Conservation (phyloP, 2,888 invertebrate species). For the Altica lythri region DNA sequence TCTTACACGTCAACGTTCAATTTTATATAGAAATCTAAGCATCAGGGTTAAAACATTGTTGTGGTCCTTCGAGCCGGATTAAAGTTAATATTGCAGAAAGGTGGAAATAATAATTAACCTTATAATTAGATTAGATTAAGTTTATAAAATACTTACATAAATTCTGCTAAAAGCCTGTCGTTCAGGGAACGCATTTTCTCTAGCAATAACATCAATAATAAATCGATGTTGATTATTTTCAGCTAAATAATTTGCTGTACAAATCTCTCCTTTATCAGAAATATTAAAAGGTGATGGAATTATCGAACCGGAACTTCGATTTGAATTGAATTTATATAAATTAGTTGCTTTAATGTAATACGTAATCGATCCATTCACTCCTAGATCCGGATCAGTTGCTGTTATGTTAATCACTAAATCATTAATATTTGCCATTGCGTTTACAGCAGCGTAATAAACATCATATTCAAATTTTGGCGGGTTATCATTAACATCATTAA, state of each 20-base stretch:
- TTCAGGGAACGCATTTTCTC: slow-evolving; percentile 79
- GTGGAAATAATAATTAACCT: too few relatives aligned
- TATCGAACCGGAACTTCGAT: slow-evolving; percentile 79
- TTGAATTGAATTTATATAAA: slow-evolving; percentile 78
- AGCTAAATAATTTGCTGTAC: slow-evolving; percentile 81
- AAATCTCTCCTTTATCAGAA: slow-evolving; percentile 70
- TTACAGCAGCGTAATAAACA: slow-evolving; percentile 64
- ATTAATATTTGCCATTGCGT: slow-evolving; percentile 76
- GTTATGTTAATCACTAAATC: slow-evolving; percentile 75
- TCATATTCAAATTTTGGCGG: slow-evolving; percentile 63
- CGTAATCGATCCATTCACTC: slow-evolving; percentile 79
- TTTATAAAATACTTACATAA: slow-evolving; percentile 64
- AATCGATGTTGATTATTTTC: slow-evolving; percentile 90
- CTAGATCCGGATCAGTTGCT: slow-evolving; percentile 83
- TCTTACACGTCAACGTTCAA: too few relatives aligned
- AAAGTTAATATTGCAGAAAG: too few relatives aligned
- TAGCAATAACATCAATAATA: slow-evolving; percentile 80
- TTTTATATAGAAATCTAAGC: too few relatives aligned
- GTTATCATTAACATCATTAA: slow-evolving; percentile 86
- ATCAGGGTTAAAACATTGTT: too few relatives aligned
- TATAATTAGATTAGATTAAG: too few relatives aligned
- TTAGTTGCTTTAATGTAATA: slow-evolving; percentile 84
- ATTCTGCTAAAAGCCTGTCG: slow-evolving; percentile 77
- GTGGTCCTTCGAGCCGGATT: too few relatives aligned
- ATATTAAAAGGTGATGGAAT: slow-evolving; percentile 88